Evolutionary conservation across 2,888 invertebrate species (phyloP), one percentile per base, ranked within the genome.

Genomic region (Petrolisthes cinctipes): DNA sequence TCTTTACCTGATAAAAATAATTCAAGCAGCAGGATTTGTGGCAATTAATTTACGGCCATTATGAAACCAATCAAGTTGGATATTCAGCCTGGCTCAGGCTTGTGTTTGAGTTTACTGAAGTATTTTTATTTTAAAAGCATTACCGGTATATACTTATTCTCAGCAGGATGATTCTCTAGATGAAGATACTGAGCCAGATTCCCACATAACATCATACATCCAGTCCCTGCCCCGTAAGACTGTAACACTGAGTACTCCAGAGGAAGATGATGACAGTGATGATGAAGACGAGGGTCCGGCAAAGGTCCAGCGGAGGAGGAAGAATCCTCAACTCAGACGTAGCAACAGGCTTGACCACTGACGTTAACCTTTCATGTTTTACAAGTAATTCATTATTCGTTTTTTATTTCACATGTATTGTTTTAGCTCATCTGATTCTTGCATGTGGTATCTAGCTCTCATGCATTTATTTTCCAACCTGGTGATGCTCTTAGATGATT

Each of bases 221-320:
- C 87, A 87, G 73, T 79, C 83, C 5, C 75, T 83, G 9, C 89
- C 90, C 5, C 86, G 89, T 61, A 90, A 90, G 71, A 79, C 80
- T 17, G 90, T 90, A 6, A 90, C 89, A 1, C 88, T 90, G 4
- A 90, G 89, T 71, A 89, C 90, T 11, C 90, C 90, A 7, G 89
- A 89, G 79, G 84, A 85, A 75, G 90, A 90, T 23, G 90, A 90
- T 54, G 86, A 86, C 37, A 86, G 83, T 78, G 90, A 89, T 61
- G 85, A 85, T 61, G 87, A 84, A 68, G 87, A 51, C 51, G 78
- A 82, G 20, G 75, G 37, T 5, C 83, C 82, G 9, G 37, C 78
- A n/a, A 83, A 82, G 61, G 78, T 86, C 5, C 81, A 83, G 7
- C 80, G 86, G 3, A 83, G 82, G 23, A 80, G 83, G 66, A 86